These are phyloP conservation scores for Chlamydotis undulata DNA, from an alignment of 2,113 vertebrate genomes.

Conservation along the genomic window DNA sequence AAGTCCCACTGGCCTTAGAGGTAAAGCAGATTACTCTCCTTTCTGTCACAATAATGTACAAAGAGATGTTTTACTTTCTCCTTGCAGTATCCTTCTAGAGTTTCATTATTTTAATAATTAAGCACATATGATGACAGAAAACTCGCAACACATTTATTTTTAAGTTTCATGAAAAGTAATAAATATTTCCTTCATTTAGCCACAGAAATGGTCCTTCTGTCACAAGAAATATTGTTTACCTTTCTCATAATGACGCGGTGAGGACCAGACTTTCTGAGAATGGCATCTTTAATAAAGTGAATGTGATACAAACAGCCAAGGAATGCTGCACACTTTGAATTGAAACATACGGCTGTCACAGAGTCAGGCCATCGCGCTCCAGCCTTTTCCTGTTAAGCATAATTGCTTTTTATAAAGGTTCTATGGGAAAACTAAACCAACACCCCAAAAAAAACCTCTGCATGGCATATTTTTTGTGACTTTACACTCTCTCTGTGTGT, in stretches of 20 bases:
- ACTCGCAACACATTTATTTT: conserved; percentile 27
- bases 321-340: conserved; percentile 50
- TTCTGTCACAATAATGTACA: neutral
- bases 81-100: neutral
- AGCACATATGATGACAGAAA: conserved; percentile 3
- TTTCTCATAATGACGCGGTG: conserved; percentile 49
- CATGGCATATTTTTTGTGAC: conserved; percentile 62
- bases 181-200: conserved; percentile 57
- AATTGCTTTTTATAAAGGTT: conserved; percentile 65
- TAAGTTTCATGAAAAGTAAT: conserved; percentile 35
- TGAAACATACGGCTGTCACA: conserved; percentile 49
- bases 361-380: conserved; percentile 38
- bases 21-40: neutral
- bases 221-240: conserved; percentile 68
- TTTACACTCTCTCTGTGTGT: conserved; percentile 22
- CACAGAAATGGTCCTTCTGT: conserved; percentile 50
- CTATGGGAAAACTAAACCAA: conserved; percentile 34
- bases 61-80: conserved; percentile 2
- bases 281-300: conserved; percentile 60
- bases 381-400: conserved; percentile 63
- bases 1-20: neutral
- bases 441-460: neutral
- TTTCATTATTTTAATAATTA: conserved; percentile 37
- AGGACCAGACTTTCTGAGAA: conserved; percentile 53
- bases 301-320: conserved; percentile 47